Evolutionary conservation across 92 coral and sea anemone species (phyloP), one percentile per base, ranked within the genome.

Genomic region (Siderastrea siderea): DNA sequence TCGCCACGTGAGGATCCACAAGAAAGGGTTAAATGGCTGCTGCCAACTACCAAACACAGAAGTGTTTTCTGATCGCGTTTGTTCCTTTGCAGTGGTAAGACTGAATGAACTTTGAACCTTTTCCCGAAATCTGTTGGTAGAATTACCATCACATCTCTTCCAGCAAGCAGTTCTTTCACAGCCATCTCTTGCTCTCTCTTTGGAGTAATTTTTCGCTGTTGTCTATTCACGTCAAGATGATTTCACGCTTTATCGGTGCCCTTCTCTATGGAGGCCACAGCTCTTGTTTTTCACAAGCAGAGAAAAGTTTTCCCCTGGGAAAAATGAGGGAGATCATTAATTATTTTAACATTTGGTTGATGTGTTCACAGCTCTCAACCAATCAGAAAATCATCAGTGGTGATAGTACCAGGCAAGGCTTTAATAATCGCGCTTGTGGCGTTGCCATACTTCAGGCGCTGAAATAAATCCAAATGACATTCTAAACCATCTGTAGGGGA

Each of bases 121-220:
- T 67, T 67, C 5, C 71, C 13, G 48, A 67, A 74, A 19, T 19
- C 79, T 19, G 79, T 74, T 45, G 78, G 53, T 47, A 73, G 8
- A 73, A 38, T 54, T 64, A 45, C 69, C 44, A 64, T 64, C 5
- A 64, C 71, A 67, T 67, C 71, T 52, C 47, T 74, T 38, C 79
- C 79, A 52, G 43, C 48, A 52, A 74, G 64, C 64, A 74, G 79
- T 45, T 74, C 79, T 58, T 52, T 52, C 59, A 74, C 79, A 47
- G 79, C 79, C 64, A 8, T 58, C 79, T 74, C 60, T 74, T 74
- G 79, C 79, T 74, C 58, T 49, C 8, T 74, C 79, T 74, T 74
- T 2, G 47, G 60, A 47, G 47, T 74, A 58, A 77, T 77, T 53
- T 77, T 55, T 47, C 9, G 50, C 75, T 71, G 48, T 55, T 71